A percentile compares a stretch with the other conserved stretches of the same genome.
phyloP scores from a whole-genome alignment of 2,797 vertebrate genomes.

The Onychomys leucogaster region DNA sequence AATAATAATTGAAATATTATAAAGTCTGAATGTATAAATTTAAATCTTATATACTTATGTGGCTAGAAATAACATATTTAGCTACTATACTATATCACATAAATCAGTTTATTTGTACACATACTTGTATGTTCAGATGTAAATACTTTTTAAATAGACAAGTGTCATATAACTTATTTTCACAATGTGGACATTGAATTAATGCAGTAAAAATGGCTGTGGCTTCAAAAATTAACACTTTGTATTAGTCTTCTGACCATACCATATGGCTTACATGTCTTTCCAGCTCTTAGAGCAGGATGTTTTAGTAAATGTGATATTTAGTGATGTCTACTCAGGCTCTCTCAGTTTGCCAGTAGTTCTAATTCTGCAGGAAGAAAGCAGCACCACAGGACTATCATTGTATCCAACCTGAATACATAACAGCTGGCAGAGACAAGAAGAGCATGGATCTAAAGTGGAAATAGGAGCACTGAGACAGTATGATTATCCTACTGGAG shows the following conservation, averaged over 20 bases:
- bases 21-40: neutral
- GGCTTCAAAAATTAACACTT: constrained; percentile 29
- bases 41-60: neutral
- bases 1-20: constrained; percentile 27
- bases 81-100: neutral
- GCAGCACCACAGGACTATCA: neutral
- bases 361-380: neutral
- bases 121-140: too few relatives aligned
- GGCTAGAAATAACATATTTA: constrained; percentile 5
- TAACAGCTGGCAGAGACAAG: neutral
- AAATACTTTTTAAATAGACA: neutral
- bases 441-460: neutral
- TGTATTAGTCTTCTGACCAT: neutral
- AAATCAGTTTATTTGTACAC: neutral
- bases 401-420: neutral
- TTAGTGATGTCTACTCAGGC: neutral
- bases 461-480: neutral
- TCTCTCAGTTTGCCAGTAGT: neutral
- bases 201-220: neutral
- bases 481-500: neutral
- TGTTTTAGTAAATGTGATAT: neutral
- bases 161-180: neutral
- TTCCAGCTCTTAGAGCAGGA: neutral
- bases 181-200: constrained; percentile 1
- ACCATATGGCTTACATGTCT: neutral